Conservation (phyloP, 2,888 invertebrate genomes). For the Dynastes grantii region DNA sequence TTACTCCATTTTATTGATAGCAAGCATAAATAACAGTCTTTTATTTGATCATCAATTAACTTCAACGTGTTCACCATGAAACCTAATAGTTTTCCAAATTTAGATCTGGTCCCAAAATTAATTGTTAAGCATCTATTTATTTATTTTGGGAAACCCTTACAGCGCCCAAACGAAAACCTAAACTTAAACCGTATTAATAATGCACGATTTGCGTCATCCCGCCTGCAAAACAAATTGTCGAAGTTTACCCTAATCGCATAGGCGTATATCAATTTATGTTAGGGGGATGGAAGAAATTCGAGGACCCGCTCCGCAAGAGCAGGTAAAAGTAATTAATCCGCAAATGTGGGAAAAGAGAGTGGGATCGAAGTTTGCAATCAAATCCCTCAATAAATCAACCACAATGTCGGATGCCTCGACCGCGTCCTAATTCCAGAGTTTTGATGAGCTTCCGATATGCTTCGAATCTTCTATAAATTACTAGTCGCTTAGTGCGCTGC, state of each 20-base stretch:
- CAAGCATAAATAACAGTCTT: too few relatives aligned
- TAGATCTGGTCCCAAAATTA: too few relatives aligned
- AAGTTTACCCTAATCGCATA: conserved; percentile 44
- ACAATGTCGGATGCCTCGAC: conserved; percentile 64
- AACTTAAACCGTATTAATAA: conserved; percentile 18
- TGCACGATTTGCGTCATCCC: conserved; percentile 13
- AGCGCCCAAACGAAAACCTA: conserved; percentile 11
- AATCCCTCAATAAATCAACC: conserved; percentile 56
- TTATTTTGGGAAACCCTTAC: conserved; percentile 1
- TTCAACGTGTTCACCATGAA: too few relatives aligned
- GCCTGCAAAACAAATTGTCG: conserved; percentile 41
- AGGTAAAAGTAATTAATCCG: conserved; percentile 52
- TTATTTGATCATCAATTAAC: too few relatives aligned
- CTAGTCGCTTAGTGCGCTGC: conserved; percentile 63
- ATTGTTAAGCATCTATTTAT: too few relatives aligned
- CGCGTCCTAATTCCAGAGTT: conserved; percentile 67
- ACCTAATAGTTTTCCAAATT: too few relatives aligned
- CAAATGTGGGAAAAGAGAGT: conserved; percentile 45
- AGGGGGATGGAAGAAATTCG: conserved; percentile 11
- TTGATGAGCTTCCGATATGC: conserved; percentile 69
- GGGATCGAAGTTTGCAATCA: conserved; percentile 49
- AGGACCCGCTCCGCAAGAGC: conserved; percentile 4
- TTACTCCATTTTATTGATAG: too few relatives aligned
- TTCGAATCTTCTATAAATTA: conserved; percentile 67
- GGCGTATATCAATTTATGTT: conserved; percentile 40